Evolutionary conservation across 1,140 invertebrate genomes (phyloP), one percentile per base, ranked within the genome.

Genomic region (Coelopa frigida): DNA sequence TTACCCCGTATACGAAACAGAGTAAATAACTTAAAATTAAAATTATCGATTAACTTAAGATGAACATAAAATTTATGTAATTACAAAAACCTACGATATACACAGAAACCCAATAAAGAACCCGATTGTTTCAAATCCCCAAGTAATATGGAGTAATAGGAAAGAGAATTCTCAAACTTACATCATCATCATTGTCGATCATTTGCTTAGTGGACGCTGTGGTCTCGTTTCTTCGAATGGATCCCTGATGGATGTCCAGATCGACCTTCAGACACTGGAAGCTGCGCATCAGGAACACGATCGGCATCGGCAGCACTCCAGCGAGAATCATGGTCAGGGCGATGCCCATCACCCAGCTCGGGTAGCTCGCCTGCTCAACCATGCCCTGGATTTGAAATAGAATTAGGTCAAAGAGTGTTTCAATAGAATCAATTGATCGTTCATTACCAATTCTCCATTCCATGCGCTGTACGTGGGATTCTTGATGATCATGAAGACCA

Each of bases 121-220:
- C n/a, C n/a, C n/a, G n/a, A n/a, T n/a, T n/a, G n/a, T n/a, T n/a
- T n/a, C n/a, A n/a, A n/a, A n/a, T n/a, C n/a, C n/a, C n/a, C n/a
- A n/a, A n/a, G n/a, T n/a, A n/a, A n/a, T n/a, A n/a, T n/a, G n/a
- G n/a, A n/a, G n/a, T n/a, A n/a, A n/a, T n/a, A n/a, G n/a, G n/a
- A n/a, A n/a, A n/a, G n/a, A n/a, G n/a, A n/a, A n/a, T n/a, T n/a
- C 27, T 29, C 14, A 14, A 21, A 84, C 84, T 85, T 70, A 86
- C 87, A 72, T 91, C 89, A 56, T 88, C 85, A 63, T 90, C 87
- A 22, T 78, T 81, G 53, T 77, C 76, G 73, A 92, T 90, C 88
- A 91, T 91, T 70, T 89, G 87, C 68, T 89, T 89, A 14, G 89
- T 91, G 2, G 87, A 91, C 11, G 89, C 87, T 0, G 89, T 90